Evolutionary conservation across 2,888 invertebrate genomes (phyloP).

Genomic region (Agrypnus murinus): DNA sequence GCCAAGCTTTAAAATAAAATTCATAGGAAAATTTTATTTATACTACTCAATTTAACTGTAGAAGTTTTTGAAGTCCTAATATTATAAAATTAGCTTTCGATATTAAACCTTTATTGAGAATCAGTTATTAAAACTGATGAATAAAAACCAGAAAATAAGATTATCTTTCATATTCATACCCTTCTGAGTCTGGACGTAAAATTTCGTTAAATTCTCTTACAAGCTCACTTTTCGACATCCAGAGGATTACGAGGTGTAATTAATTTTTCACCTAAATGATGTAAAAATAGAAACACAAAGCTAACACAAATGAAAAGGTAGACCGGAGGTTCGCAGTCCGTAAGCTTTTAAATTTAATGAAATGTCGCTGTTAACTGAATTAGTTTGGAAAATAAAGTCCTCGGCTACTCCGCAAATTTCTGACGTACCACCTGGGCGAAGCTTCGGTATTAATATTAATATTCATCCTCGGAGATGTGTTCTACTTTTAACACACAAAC

Average conservation of each 20-base stretch:
- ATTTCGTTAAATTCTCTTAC: constrained; percentile 36
- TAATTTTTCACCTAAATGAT: constrained; percentile 41
- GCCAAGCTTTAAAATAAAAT: too few species aligned
- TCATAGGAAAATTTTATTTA: too few species aligned
- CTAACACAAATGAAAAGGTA: constrained; percentile 39
- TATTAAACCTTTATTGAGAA: too few species aligned
- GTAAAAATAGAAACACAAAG: constrained; percentile 44
- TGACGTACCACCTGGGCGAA: constrained; percentile 28
- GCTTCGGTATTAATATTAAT: constrained; percentile 33
- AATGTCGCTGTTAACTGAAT: constrained; percentile 42
- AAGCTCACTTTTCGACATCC: constrained; percentile 31
- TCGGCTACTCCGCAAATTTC: constrained; percentile 28
- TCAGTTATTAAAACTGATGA: constrained; percentile 50
- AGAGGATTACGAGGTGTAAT: constrained; percentile 25
- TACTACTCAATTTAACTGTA: too few species aligned
- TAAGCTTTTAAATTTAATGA: constrained; percentile 48
- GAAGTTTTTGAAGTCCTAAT: too few species aligned
- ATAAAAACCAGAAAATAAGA: constrained; percentile 48
- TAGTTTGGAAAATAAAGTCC: constrained; percentile 44
- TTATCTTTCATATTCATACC: constrained; percentile 37
- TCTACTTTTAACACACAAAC: constrained; percentile 13
- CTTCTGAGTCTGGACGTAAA: constrained; percentile 32
- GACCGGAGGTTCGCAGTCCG: constrained; percentile 32
- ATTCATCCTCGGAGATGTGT: constrained; percentile 32
- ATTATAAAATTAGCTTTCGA: too few species aligned